Evolutionary conservation across 2,113 vertebrate species (phyloP), one percentile per base, ranked within the genome.

Genomic region (Argyrosomus japonicus): DNA sequence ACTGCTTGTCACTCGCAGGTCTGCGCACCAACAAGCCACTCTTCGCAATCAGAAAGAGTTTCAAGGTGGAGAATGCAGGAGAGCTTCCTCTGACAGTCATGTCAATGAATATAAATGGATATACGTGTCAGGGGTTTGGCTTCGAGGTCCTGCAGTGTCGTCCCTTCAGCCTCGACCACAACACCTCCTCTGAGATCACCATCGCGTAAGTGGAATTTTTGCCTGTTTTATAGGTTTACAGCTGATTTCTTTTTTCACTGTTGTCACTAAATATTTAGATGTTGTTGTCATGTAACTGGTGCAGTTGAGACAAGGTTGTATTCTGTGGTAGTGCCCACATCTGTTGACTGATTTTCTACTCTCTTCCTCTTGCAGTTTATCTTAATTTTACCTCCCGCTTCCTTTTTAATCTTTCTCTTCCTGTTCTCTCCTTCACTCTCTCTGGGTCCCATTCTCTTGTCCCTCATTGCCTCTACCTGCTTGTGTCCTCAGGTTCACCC

Each of bases 31-130:
- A 95, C 93, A 99, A 97, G 93, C 97, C 98, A 10, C 96, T 95
- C 90, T 95, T 96, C 92, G 92, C 98, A 93, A 92, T 97, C 96
- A 93, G 97, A 92, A 99, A 98, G 94, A 98, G 95, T 90, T 99
- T 99, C 91, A 98, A 98, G 93, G 97, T 99, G 82, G 98, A 99
- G 91, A 99, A 99, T 64, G 95, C 97, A 0, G 98, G 98, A 12
- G 96, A 97, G 89, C 96, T 99, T 88, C 97, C 97, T 25, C 88
- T 99, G 90, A 99, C 96, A 0, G 94, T 99, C 89, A 95, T 96
- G n/a, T 98, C 97, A 4, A 96, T 99, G 97, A 99, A 96, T 86
- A 98, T 99, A 85, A 99, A 96, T 86, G 98, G 98, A 3, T 99
- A 99, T 88, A 96, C 95, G 80, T 99, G 98, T 90, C 97, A 99